These are phyloP conservation scores for Neofelis nebulosa DNA, from an alignment of 2,113 vertebrate genomes.

Conservation along the genomic window DNA sequence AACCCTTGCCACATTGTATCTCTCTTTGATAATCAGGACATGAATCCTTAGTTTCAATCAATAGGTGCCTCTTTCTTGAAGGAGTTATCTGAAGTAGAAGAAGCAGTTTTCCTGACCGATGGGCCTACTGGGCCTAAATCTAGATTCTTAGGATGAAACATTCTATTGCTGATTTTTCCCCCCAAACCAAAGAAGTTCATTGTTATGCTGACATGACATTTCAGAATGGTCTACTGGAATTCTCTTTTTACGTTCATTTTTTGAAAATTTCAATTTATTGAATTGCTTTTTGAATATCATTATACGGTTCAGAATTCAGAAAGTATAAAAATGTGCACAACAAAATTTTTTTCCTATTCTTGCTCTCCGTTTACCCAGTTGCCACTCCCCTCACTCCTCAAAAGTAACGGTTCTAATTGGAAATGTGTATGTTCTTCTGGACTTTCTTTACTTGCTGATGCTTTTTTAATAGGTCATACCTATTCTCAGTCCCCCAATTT, in stretches of 20 bases:
- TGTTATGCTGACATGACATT: not conserved
- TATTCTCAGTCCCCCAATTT: not conserved
- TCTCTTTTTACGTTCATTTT: not conserved
- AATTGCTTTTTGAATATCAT: not conserved
- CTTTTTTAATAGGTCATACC: not conserved
- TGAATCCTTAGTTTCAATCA: not conserved
- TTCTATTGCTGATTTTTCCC: not conserved
- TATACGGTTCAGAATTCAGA: not conserved
- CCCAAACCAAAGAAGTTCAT: not conserved
- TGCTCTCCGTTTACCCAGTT: not conserved
- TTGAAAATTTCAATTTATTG: not conserved
- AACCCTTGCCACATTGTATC: not conserved
- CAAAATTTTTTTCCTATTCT: not conserved
- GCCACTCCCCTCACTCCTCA: fast-evolving
- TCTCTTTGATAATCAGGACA: not conserved
- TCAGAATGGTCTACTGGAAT: not conserved
- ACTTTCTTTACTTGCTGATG: not conserved
- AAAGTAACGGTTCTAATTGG: not conserved
- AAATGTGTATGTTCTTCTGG: not conserved
- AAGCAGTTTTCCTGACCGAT: not conserved
- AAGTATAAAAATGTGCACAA: not conserved
- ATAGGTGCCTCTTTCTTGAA: not conserved
- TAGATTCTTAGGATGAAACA: not conserved
- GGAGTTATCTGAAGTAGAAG: not conserved
- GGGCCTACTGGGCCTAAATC: not conserved